Evolutionary conservation across 1,140 invertebrate species (phyloP), one percentile per base, ranked within the genome.

Genomic region (Bombus terrestris): DNA sequence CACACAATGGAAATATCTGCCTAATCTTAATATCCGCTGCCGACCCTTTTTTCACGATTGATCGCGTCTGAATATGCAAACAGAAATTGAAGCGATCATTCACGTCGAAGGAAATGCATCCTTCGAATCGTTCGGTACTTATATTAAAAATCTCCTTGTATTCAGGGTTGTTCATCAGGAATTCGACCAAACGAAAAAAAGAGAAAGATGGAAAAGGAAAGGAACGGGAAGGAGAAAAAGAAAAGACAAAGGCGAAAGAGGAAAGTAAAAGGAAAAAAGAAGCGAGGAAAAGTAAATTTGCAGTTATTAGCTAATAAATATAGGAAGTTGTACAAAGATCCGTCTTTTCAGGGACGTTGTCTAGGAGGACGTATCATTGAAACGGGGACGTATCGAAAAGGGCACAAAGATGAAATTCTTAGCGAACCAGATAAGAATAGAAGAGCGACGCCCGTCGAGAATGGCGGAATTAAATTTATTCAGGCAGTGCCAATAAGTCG

Each of bases 391-490:
- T 74, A 89, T 75, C 71, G 85, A 85, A 69, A 87, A 79, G 86
- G 80, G 86, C 80, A 85, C 77, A 88, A 91, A 90, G 90, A 93
- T 92, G 92, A 93, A 93, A 94, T 93, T 93, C 92, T 93, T 94
- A 92, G 91, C 88, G 80, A 79, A 72, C 64, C 81, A 76, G 91
- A 86, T 79, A 83, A 86, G 89, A 89, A 90, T 91, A 89, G 88
- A 88, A 86, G 79, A 91, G 83, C 74, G 72, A 76, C 71, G 86
- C 80, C 87, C 83, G 82, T 85, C 85, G 88, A 89, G 87, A 92
- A 91, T 90, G 87, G 88, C 78, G 90, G 91, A 93, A 94, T 94
- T 93, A 93, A 94, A 94, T 94, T 94, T 94, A 94, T 94, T 94
- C 93, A 94, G 90, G 86, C 91, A 92, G 92, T 93, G 89, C 86